A percentile compares a stretch with the other conserved stretches of the same genome.
phyloP scores from a whole-genome alignment of 2,113 vertebrate species.

The Entomyzon cyanotis region DNA sequence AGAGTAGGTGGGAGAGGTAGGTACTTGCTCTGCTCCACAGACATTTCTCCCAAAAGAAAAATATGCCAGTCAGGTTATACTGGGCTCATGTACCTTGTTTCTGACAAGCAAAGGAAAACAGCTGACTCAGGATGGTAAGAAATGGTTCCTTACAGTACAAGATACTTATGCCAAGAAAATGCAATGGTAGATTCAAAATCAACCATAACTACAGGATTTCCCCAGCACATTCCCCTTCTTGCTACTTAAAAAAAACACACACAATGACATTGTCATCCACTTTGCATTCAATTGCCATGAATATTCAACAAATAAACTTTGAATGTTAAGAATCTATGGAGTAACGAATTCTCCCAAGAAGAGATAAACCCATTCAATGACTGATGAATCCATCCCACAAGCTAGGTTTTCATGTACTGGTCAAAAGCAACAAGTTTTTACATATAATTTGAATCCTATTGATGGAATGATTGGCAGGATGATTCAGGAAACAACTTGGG shows the following conservation, averaged over 20 bases:
- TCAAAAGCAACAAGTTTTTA: neutral
- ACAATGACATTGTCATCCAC: neutral
- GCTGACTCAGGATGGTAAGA: neutral
- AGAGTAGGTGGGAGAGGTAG: neutral
- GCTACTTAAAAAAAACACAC: neutral
- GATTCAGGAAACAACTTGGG: neutral
- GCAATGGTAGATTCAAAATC: neutral
- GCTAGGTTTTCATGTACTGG: neutral
- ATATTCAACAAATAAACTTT: neutral
- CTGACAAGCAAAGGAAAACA: neutral
- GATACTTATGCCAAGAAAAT: neutral
- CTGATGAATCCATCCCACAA: neutral
- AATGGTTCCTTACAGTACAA: neutral
- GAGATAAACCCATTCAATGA: neutral
- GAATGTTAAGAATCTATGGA: neutral
- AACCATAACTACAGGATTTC: neutral
- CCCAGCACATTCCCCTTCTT: neutral
- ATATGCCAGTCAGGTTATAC: neutral
- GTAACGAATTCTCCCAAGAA: neutral
- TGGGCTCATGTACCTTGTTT: neutral
- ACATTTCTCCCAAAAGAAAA: neutral
- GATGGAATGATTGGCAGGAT: neutral
- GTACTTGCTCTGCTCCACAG: neutral
- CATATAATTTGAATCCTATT: neutral
- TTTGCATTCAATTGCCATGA: neutral